A percentile compares a stretch with the other conserved stretches of the same genome.
Evolutionary conservation across 2,797 vertebrate genomes (phyloP).

Genomic region (Mormyrops attenuatus): DNA sequence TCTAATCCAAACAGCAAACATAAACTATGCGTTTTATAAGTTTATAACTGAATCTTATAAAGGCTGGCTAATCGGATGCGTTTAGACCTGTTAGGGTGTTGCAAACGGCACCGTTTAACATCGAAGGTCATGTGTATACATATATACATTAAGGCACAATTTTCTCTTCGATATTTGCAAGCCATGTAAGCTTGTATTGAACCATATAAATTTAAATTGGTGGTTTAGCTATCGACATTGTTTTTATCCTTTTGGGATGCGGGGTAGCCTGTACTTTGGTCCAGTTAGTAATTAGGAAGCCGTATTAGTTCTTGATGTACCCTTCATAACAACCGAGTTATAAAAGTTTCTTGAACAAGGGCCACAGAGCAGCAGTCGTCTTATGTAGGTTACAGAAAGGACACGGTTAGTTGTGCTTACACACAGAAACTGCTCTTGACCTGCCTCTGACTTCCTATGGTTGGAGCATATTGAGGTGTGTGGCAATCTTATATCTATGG

Average conservation of each 20-base stretch:
- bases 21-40: neutral
- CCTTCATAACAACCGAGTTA: neutral
- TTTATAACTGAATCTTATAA: neutral
- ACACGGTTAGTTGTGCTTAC: neutral
- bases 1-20: neutral
- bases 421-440: neutral
- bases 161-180: neutral
- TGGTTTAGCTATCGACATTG: neutral
- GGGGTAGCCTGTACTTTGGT: neutral
- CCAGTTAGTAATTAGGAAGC: neutral
- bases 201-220: neutral
- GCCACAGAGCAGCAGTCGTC: neutral
- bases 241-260: neutral
- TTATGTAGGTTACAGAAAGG: constrained; percentile 1
- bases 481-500: neutral
- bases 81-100: neutral
- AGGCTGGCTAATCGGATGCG: neutral
- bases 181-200: neutral
- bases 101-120: neutral
- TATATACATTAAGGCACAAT: neutral
- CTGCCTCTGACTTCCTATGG: neutral
- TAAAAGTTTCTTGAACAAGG: neutral
- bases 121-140: neutral
- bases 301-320: neutral
- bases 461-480: neutral